These are phyloP conservation scores for Agapornis canus DNA, from an alignment of 2,797 vertebrate genomes.

Conservation along the genomic window DNA sequence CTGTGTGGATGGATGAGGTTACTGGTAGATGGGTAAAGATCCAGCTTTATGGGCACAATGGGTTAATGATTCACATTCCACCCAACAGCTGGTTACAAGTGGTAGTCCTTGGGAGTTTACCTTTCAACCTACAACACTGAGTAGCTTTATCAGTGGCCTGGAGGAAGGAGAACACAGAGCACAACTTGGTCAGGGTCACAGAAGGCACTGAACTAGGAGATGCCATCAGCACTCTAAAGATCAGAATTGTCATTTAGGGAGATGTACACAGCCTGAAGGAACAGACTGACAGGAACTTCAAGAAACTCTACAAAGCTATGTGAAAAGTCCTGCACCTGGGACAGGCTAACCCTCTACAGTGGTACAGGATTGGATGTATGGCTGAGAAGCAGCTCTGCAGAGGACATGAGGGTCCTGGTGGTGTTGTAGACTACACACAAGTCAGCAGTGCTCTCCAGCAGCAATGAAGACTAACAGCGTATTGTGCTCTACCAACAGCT, in stretches of 20 bases:
- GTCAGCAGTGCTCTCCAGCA: neutral
- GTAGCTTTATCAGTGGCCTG: neutral
- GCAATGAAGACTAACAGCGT: neutral
- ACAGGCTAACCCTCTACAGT: neutral
- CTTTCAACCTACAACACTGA: rapidly evolving
- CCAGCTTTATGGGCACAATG: neutral
- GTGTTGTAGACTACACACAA: neutral
- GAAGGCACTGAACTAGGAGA: neutral
- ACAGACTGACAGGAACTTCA: neutral
- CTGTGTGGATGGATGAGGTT: neutral
- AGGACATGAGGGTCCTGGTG: neutral
- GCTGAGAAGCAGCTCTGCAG: neutral
- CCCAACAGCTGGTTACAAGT: neutral
- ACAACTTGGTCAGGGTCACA: neutral
- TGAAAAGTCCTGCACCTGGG: neutral
- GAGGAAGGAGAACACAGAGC: neutral
- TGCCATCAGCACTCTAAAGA: neutral
- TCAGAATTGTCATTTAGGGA: neutral
- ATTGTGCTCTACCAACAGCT: neutral
- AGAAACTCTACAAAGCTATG: neutral
- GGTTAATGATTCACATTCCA: rapidly evolving
- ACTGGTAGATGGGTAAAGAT: neutral
- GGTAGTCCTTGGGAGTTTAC: neutral
- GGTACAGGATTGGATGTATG: neutral
- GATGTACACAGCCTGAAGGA: neutral